Conservation (phyloP, 1,140 invertebrate genomes). For the Ladona fulva region DNA sequence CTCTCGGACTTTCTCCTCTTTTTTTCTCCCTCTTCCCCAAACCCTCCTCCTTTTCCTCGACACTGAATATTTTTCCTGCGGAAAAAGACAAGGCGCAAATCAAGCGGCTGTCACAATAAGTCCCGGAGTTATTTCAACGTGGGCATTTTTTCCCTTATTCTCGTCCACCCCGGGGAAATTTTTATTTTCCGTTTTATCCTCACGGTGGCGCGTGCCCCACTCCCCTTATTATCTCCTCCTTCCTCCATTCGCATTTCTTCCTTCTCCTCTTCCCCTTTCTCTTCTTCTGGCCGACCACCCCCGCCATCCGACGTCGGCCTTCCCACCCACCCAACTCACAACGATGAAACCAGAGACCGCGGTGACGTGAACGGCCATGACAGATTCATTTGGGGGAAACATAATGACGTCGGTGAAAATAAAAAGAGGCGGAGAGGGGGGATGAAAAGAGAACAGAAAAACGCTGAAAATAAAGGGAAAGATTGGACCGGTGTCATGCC, state of each 20-base stretch:
- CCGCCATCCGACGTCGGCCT: neutral
- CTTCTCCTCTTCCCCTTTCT: neutral
- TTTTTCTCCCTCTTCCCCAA: neutral
- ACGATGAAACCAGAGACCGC: neutral
- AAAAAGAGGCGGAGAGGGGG: neutral
- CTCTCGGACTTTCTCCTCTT: neutral
- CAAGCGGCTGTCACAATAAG: neutral
- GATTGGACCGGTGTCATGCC: neutral
- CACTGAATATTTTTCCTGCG: neutral
- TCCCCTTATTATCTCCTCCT: neutral
- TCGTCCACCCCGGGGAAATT: neutral
- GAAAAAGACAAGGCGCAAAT: constrained; percentile 4
- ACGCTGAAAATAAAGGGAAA: neutral
- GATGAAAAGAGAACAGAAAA: neutral
- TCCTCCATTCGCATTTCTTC: neutral
- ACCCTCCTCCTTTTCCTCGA: neutral
- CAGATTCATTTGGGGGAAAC: constrained; percentile 4
- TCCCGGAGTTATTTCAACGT: neutral
- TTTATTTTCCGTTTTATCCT: neutral
- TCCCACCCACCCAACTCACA: no score
- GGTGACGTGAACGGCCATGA: neutral
- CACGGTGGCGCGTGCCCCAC: neutral
- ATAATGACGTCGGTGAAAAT: constrained; percentile 6
- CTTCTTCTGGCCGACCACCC: neutral
- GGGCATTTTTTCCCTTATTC: neutral